phyloP scores from a whole-genome alignment of 2,113 vertebrate genomes.

The Polyodon spathula region DNA sequence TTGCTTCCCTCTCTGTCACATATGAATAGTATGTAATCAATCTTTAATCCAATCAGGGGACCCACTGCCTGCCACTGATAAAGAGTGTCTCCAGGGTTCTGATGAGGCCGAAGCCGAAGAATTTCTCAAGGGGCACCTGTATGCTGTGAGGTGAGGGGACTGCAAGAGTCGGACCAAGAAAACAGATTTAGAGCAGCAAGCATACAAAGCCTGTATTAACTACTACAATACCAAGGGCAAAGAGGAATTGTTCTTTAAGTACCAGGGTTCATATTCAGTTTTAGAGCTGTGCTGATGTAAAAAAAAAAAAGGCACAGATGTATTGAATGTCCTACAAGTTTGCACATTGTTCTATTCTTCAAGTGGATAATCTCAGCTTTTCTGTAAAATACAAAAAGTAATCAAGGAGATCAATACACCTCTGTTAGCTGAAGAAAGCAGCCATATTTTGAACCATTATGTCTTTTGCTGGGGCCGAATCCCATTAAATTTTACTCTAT shows the following conservation, averaged over 20 bases:
- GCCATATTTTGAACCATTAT: not conserved
- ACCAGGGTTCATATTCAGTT: too few relatives aligned
- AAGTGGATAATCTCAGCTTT: not conserved
- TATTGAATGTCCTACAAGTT: conserved; percentile 4
- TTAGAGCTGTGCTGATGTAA: too few relatives aligned
- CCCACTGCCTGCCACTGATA: conserved; percentile 58
- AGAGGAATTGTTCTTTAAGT: too few relatives aligned
- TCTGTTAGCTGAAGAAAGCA: conserved; percentile 6
- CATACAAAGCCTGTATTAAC: not conserved
- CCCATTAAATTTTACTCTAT: not conserved
- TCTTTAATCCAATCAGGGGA: conserved; percentile 73
- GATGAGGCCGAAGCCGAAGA: conserved; percentile 53
- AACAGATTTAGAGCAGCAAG: conserved; percentile 30
- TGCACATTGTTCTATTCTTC: not conserved
- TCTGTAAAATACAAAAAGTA: conserved; percentile 5
- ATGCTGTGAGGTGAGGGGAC: conserved; percentile 38
- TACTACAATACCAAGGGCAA: too few relatives aligned
- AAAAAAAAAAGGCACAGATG: too few relatives aligned
- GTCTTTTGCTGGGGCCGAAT: conserved; percentile 3
- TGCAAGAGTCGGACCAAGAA: conserved; percentile 37
- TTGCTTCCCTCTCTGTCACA: conserved; percentile 43
- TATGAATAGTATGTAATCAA: conserved; percentile 66
- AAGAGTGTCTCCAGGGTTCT: conserved; percentile 60
- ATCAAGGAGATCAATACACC: conserved; percentile 6
- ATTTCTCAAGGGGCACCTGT: conserved; percentile 46